Base-by-base conservation (phyloP, 2,113 vertebrate species). In the Thunnus maccoyii region DNA sequence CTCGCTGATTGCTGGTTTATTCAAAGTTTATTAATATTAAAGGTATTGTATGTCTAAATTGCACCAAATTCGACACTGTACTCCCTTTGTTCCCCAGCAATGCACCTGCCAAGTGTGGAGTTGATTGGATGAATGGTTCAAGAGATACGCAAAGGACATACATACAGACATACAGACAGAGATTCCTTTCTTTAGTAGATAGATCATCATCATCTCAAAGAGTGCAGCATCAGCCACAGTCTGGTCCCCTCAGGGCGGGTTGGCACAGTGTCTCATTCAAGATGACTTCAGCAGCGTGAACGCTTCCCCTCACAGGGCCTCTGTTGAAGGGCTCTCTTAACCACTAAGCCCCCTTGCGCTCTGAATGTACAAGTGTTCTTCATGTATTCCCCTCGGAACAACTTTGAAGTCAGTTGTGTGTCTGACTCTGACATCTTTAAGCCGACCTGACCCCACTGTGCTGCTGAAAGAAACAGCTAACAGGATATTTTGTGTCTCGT, bases 391-490 rank as follows among this genome's bases (percentile, higher is more conserved):
- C 63, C 0, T 50, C 12, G 70, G 82, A 80, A 36, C 48, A 71
- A 58, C 61, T 84, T 89, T 85, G 71, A 83, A 79, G 80, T 88
- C 63, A 67, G 76, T 69, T 65, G n/a, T 57, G 55, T 82, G 73
- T 85, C 82, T 77, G 67, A 58, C 61, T 70, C 66, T 61, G 72
- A 72, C 73, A 78, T 83, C 69, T 76, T 83, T 62, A 71, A 82
- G 79, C 60, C 18, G 32, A 30, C 72, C 74, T 77, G 73, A 85
- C 60, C 68, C 64, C 15, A 47, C 56, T 65, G 76, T 60, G 57
- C 56, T 64, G 25, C 74, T 71, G 63, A 79, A 81, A 85, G 57
- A 83, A 76, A 56, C 47, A 5, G 65, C 83, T 82, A 82, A 81
- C 55, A 48, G 76, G 65, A 79, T 74, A 78, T 72, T 82, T 87